Conservation (phyloP, 1,140 invertebrate species). For the Drosophila sp. region DNA sequence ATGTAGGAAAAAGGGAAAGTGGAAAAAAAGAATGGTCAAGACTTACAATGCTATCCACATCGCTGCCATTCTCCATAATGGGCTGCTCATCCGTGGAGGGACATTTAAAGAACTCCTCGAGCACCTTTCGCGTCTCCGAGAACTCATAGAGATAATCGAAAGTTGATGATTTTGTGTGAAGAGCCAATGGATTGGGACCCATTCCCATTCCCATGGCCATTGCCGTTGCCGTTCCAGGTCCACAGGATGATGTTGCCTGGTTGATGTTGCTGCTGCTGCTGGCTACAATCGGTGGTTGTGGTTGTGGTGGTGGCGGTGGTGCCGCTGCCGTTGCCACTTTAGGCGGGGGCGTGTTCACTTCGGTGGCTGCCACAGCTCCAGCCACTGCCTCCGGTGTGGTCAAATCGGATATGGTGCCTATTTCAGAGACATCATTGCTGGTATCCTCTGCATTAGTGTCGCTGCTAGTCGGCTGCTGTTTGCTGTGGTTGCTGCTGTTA, state of each 20-base stretch:
- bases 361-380: constrained; percentile 31
- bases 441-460: constrained; percentile 82
- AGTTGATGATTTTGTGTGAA: constrained; percentile 85
- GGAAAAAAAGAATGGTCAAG: not conserved
- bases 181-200: constrained; percentile 54
- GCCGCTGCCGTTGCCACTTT: not conserved
- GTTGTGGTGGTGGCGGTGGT: constrained; percentile 6
- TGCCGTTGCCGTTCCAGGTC: not conserved
- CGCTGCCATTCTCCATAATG: constrained; percentile 80
- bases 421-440: constrained; percentile 82
- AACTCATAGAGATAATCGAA: constrained; percentile 95
- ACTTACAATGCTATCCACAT: constrained; percentile 82
- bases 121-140: constrained; percentile 94
- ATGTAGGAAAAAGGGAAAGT: not conserved
- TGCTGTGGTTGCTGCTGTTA: constrained; percentile 43
- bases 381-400: constrained; percentile 70
- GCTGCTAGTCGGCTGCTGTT: constrained; percentile 46
- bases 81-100: constrained; percentile 86
- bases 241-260: not conserved
- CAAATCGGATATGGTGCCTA: constrained; percentile 81
- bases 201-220: not conserved
- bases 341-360: constrained; percentile 23
- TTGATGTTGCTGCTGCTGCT: constrained; percentile 16
- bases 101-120: constrained; percentile 96
- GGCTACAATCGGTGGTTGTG: constrained; percentile 9